phyloP scores from a whole-genome alignment of 2,888 invertebrate genomes.

The Thecophora atra region DNA sequence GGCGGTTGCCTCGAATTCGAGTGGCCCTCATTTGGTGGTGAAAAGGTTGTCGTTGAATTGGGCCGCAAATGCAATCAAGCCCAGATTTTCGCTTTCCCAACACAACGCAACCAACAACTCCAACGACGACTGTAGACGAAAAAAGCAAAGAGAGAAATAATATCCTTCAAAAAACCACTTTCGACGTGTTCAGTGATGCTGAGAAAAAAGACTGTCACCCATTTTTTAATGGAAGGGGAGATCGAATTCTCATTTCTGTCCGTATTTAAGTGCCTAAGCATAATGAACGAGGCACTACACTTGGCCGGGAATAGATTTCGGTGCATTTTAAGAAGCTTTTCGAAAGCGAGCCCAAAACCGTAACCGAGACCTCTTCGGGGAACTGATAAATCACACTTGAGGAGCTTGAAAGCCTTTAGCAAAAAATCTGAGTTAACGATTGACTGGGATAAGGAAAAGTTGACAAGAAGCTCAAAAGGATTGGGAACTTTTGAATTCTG shows the following conservation, averaged over 20 bases:
- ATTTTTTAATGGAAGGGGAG: too few relatives aligned
- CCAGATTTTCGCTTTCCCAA: constrained; percentile 53
- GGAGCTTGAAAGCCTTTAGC: not conserved
- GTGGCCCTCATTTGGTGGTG: not conserved
- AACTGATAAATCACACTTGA: too few relatives aligned
- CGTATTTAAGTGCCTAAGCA: too few relatives aligned
- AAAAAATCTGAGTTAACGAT: not conserved
- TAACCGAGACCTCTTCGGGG: too few relatives aligned
- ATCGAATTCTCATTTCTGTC: too few relatives aligned
- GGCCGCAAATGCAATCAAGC: constrained; percentile 50
- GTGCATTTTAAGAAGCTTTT: constrained; percentile 28
- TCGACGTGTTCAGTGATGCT: constrained; percentile 26
- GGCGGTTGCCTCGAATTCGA: constrained; percentile 31
- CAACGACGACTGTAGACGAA: not conserved
- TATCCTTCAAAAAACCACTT: constrained; percentile 1
- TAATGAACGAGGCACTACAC: too few relatives aligned
- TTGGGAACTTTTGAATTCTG: too few relatives aligned
- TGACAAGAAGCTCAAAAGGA: too few relatives aligned
- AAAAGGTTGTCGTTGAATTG: not conserved
- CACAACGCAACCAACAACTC: constrained; percentile 24
- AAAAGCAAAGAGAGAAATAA: constrained; percentile 3
- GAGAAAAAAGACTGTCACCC: constrained; percentile 9
- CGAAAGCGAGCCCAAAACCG: not conserved
- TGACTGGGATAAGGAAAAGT: not conserved
- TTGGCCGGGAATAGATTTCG: not conserved